phyloP scores from a whole-genome alignment of 2,888 invertebrate species.

The Agriopis marginaria region DNA sequence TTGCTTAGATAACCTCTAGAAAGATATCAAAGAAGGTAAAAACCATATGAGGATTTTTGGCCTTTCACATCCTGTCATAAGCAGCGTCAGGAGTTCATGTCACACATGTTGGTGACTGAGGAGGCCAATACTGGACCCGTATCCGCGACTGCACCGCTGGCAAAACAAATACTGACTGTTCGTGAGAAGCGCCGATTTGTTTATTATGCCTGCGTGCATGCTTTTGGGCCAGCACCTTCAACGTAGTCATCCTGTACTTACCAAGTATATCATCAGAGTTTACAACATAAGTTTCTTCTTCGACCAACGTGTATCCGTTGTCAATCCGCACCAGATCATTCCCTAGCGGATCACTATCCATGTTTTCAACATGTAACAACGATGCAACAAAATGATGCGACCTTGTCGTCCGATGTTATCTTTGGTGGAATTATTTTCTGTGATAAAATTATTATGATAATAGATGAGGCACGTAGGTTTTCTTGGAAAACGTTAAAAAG shows the following conservation, averaged over 20 bases:
- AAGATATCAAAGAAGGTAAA: not conserved
- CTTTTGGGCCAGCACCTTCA: no score
- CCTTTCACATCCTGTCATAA: not conserved
- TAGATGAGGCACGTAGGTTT: not conserved
- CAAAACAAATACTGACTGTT: no score
- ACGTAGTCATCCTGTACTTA: constrained; percentile 48
- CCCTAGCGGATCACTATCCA: constrained; percentile 88
- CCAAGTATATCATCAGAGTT: constrained; percentile 79
- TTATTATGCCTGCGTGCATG: no score
- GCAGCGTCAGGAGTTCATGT: no score
- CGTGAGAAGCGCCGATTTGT: no score
- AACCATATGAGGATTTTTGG: not conserved
- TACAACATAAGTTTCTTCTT: constrained; percentile 81
- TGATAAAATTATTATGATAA: not conserved
- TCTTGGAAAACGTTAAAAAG: not conserved
- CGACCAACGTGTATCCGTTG: constrained; percentile 72
- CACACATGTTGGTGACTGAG: no score
- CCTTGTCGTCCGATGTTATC: not conserved
- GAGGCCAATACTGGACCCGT: no score
- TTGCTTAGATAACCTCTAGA: not conserved
- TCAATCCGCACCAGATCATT: constrained; percentile 84
- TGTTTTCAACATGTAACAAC: constrained; percentile 50
- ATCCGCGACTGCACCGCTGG: no score
- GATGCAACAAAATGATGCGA: not conserved
- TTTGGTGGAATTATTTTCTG: not conserved